These are phyloP conservation scores for Yponomeuta sedellus DNA, from an alignment of 2,888 invertebrate species.

Conservation along the genomic window DNA sequence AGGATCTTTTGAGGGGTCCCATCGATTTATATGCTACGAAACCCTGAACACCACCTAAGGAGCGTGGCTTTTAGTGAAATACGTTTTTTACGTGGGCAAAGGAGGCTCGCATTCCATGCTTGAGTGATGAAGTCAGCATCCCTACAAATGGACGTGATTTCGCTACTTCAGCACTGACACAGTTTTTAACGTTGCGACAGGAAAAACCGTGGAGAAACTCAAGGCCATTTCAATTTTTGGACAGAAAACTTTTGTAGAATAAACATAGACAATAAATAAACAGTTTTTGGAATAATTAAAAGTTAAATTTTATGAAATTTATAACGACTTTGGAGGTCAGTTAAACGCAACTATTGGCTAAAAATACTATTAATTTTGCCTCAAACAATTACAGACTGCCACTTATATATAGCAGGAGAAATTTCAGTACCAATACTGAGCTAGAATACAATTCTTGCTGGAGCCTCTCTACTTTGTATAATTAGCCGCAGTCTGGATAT, in stretches of 20 bases:
- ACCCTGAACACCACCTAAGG: conserved; percentile 1
- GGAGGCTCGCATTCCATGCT: conserved; percentile 19
- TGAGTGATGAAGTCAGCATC: conserved; percentile 28
- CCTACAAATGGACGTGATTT: conserved; percentile 31
- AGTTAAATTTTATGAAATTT: too few relatives aligned
- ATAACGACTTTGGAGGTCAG: too few relatives aligned
- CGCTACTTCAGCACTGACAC: conserved; percentile 28
- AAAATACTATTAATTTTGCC: too few relatives aligned
- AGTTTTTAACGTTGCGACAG: conserved; percentile 22
- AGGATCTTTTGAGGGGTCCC: neutral
- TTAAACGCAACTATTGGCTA: too few relatives aligned
- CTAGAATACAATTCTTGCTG: too few relatives aligned
- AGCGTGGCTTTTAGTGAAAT: conserved; percentile 16
- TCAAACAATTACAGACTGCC: too few relatives aligned
- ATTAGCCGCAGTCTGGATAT: too few relatives aligned
- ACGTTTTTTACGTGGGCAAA: conserved; percentile 11
- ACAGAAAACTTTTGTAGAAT: neutral
- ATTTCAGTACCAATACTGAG: too few relatives aligned
- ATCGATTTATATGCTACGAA: neutral
- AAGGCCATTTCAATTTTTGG: neutral
- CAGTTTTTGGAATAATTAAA: too few relatives aligned
- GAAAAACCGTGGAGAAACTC: neutral
- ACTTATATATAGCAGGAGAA: too few relatives aligned
- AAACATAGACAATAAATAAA: too few relatives aligned
- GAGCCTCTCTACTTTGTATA: too few relatives aligned